phyloP scores from a whole-genome alignment of 1,140 invertebrate species.

The Apis dorsata region DNA sequence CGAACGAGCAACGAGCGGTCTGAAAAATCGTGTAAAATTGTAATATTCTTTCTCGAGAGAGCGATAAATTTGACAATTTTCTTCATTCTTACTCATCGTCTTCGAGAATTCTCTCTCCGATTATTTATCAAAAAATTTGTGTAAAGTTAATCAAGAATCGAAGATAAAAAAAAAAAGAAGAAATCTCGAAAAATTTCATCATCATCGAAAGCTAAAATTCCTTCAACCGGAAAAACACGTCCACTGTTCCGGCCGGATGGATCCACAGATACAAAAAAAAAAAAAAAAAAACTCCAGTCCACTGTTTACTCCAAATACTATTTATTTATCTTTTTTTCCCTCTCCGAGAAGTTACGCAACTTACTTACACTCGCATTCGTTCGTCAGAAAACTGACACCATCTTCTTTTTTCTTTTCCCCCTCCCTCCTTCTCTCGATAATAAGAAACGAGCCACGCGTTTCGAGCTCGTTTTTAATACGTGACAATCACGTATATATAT shows the following conservation, averaged over 20 bases:
- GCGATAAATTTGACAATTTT: too few species aligned
- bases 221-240: neutral
- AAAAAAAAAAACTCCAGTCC: neutral
- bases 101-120: too few species aligned
- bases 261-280: neutral
- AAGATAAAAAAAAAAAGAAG: neutral
- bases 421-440: neutral
- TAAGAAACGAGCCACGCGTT: conserved; percentile 10
- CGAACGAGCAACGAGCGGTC: conserved; percentile 48
- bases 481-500: neutral
- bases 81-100: too few species aligned
- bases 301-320: conserved; percentile 18
- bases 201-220: neutral
- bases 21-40: conserved; percentile 52
- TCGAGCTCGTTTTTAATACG: conserved; percentile 3
- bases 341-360: neutral
- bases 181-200: neutral
- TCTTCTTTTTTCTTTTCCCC: neutral
- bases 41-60: conserved; percentile 18
- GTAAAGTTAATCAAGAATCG: neutral
- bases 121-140: too few species aligned
- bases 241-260: neutral
- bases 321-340: conserved; percentile 34
- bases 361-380: neutral
- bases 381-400: neutral